Conservation (phyloP, 2,888 invertebrate species). For the Troides aeacus region DNA sequence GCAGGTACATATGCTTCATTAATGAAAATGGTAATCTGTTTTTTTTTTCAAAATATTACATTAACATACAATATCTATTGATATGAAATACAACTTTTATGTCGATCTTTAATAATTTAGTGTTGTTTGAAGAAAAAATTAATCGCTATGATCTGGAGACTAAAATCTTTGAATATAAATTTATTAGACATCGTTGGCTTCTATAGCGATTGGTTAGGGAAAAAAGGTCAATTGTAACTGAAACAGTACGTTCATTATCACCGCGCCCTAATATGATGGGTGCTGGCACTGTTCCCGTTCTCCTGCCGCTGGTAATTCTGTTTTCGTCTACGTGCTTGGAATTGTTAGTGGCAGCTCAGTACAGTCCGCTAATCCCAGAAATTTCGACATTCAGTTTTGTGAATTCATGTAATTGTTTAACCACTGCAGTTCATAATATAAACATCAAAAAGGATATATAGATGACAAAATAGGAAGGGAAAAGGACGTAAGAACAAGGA, state of each 20-base stretch:
- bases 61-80: constrained; percentile 29
- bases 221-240: constrained; percentile 42
- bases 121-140: not conserved
- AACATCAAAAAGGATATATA: not conserved
- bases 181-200: not conserved
- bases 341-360: constrained; percentile 51
- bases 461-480: not conserved
- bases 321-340: constrained; percentile 68
- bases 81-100: not conserved
- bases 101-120: not conserved
- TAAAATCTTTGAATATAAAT: not conserved
- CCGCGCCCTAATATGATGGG: constrained; percentile 70
- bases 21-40: constrained; percentile 17
- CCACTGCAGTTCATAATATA: not conserved
- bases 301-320: constrained; percentile 64
- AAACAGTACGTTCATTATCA: constrained; percentile 65
- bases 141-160: not conserved
- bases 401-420: constrained; percentile 4
- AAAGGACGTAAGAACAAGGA: not conserved
- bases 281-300: constrained; percentile 69
- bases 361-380: constrained; percentile 41
- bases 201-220: not conserved
- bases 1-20: constrained; percentile 3
- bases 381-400: constrained; percentile 29
- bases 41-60: constrained; percentile 25